Percentiles rank a stretch among this genome's conserved stretches.
phyloP scores from a whole-genome alignment of 2,888 invertebrate species.

The Aphidius colemani region DNA sequence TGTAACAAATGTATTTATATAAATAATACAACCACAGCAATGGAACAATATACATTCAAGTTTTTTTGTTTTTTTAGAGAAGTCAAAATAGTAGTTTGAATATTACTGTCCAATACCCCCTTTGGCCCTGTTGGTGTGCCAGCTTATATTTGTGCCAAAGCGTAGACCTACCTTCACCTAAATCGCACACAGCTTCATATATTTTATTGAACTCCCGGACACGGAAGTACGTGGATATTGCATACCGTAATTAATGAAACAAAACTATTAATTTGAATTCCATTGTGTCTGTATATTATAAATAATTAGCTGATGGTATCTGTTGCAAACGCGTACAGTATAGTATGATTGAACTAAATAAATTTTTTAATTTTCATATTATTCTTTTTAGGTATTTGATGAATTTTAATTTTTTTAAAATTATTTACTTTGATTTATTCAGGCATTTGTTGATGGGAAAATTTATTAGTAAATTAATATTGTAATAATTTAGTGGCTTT shows the following conservation, averaged over 20 bases:
- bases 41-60: too few species aligned
- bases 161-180: conserved; percentile 8
- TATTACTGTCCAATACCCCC: conserved; percentile 43
- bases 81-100: conserved; percentile 2
- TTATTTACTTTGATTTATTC: conserved; percentile 25
- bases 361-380: neutral
- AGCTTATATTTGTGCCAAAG: conserved; percentile 19
- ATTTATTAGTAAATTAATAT: too few species aligned
- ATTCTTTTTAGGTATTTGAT: conserved; percentile 26
- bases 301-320: conserved; percentile 59
- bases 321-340: conserved; percentile 35
- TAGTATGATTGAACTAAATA: conserved; percentile 44
- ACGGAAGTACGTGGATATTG: conserved; percentile 49
- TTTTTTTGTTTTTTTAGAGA: too few species aligned
- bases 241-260: conserved; percentile 57
- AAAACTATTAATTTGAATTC: conserved; percentile 60
- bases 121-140: conserved; percentile 10
- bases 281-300: conserved; percentile 57
- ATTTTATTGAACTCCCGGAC: conserved; percentile 57
- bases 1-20: too few species aligned
- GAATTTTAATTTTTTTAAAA: conserved; percentile 18
- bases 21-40: too few species aligned
- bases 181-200: conserved; percentile 45
- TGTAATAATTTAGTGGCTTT: neutral
- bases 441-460: too few species aligned